Base-by-base conservation (phyloP, 2,797 vertebrate species). In the Dromococcyx pavoninus region DNA sequence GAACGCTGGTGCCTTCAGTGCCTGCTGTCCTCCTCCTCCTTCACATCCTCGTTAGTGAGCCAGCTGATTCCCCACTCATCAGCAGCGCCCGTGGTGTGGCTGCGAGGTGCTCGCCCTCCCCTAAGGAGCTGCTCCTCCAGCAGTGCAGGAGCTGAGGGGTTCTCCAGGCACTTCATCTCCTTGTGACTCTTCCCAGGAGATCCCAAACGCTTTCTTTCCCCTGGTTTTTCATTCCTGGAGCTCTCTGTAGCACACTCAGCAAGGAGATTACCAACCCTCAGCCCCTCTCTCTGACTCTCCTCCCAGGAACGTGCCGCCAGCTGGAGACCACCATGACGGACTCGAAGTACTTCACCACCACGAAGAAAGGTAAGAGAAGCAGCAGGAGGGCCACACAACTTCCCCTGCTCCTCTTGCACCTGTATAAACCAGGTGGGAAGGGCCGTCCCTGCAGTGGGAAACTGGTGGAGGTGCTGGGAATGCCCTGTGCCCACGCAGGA, bases 331-430 rank as follows among this genome's bases (percentile, higher is more conserved):
- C 99, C 96, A 99, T 99, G 99, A 99, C 99, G 0, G 99, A 99
- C 98, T 99, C 99, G 8, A 99, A 99, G 97, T 99, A 99, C 94
- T 99, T 99, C 98, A 99, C 99, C 94, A 99, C 99, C 51, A 99
- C 99, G 48, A 99, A 99, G 97, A 99, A 99, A 99, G 99, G 99
- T 99, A 93, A 94, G 56, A 13, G 15, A 14, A 25, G 77, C 54
- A 53, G 13, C 5, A 5, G 46, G 37, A 80, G 23, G 4, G 4
- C 21, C 35, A 9, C 35, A 5, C 21, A 7, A 0, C 22, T 39
- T 32, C 27, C 9, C 32, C 62, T 18, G 3, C 21, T 69, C 43
- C 56, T 25, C 32, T n/a, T 19, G 10, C 22, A 16, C 10, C 79
- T 19, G 3, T 22, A 0, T 11, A 44, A 58, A 27, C 48, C 28